Percentiles rank a stretch among this genome's conserved stretches.
phyloP scores from a whole-genome alignment of 2,113 vertebrate species.

The Rutilus rutilus region DNA sequence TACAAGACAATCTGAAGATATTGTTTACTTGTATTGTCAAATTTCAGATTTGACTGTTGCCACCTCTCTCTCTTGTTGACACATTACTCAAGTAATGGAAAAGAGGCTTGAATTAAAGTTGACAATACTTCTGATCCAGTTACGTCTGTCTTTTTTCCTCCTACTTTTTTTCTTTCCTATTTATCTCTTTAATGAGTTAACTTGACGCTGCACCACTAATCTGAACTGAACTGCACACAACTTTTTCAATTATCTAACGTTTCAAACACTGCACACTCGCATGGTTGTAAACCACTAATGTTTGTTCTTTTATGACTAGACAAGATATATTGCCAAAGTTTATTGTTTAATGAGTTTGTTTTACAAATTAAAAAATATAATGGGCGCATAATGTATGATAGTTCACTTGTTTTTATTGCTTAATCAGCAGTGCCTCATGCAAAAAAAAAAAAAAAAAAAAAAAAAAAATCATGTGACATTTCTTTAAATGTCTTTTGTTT shows the following conservation, averaged over 20 bases:
- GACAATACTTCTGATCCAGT: not conserved
- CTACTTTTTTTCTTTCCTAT: not conserved
- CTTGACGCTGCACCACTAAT: not conserved
- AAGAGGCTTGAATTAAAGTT: conserved; percentile 3
- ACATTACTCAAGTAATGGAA: conserved; percentile 9
- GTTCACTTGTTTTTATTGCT: conserved; percentile 12
- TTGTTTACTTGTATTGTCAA: not conserved
- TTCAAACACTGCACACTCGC: not conserved
- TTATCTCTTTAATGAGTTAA: not conserved
- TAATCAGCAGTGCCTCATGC: not conserved
- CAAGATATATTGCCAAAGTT: not conserved
- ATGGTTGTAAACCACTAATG: conserved; percentile 12
- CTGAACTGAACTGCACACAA: not conserved
- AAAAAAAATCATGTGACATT: not conserved
- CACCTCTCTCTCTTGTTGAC: not conserved
- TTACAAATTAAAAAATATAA: conserved; percentile 25
- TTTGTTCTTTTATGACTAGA: conserved; percentile 8
- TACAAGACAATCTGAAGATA: not conserved
- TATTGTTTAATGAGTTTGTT: conserved; percentile 33
- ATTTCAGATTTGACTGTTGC: not conserved
- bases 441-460: not conserved
- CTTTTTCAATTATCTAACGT: not conserved
- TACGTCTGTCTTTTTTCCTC: not conserved
- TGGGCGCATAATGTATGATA: not conserved
- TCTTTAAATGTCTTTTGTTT: not conserved